phyloP scores from a whole-genome alignment of 2,113 vertebrate species.

The Scatophagus argus region DNA sequence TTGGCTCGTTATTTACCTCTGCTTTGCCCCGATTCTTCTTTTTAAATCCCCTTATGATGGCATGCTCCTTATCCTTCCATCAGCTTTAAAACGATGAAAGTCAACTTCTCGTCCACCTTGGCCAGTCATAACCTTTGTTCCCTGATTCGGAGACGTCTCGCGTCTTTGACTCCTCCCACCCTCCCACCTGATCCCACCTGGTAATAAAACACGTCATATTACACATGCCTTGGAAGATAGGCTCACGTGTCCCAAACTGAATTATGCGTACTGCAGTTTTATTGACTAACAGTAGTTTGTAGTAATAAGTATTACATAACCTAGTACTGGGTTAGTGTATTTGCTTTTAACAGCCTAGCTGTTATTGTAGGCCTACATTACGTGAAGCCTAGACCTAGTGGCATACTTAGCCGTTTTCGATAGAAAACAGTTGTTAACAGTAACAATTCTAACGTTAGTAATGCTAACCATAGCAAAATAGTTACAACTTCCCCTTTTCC shows the following conservation, averaged over 20 bases:
- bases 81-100: slow-evolving; percentile 1
- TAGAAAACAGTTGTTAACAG: no score
- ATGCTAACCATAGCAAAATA: neutral
- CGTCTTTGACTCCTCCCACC: slow-evolving; percentile 52
- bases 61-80: slow-evolving; percentile 32
- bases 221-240: neutral
- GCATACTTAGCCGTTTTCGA: no score
- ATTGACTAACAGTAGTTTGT: neutral
- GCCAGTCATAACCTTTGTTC: slow-evolving; percentile 57
- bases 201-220: neutral
- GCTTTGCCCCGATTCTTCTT: neutral
- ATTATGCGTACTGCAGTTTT: neutral
- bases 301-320: no score
- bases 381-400: no score
- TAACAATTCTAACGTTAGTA: no score
- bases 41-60: slow-evolving; percentile 17
- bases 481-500: neutral
- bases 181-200: slow-evolving; percentile 64
- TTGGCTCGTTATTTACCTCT: slow-evolving; percentile 33
- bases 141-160: slow-evolving; percentile 1
- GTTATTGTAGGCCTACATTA: no score
- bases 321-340: no score
- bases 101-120: slow-evolving; percentile 3
- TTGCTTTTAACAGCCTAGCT: no score
- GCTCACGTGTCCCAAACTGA: neutral